phyloP scores from a whole-genome alignment of 2,113 vertebrate species.

The Chlamydotis undulata region DNA sequence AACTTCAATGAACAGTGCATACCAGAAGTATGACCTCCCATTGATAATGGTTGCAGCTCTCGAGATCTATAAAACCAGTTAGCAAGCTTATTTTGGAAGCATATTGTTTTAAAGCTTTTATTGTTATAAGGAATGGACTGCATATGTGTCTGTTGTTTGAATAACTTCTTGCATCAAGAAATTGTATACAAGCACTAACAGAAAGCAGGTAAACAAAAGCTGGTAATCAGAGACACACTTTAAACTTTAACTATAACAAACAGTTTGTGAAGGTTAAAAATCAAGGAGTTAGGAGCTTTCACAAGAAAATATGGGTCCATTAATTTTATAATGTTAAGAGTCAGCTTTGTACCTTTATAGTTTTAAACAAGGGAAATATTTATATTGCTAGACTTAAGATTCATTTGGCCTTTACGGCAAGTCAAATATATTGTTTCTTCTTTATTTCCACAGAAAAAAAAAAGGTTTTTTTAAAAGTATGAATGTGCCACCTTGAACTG shows the following conservation, averaged over 20 bases:
- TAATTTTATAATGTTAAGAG: neutral
- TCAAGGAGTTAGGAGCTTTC: neutral
- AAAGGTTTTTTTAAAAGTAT: neutral
- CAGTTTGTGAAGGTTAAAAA: neutral
- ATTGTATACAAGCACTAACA: neutral
- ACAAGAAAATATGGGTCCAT: neutral
- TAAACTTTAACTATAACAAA: neutral
- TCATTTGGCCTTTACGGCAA: neutral
- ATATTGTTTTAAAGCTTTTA: neutral
- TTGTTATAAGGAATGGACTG: neutral
- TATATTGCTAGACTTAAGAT: neutral
- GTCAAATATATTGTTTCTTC: neutral
- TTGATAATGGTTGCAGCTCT: neutral
- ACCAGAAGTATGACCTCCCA: neutral
- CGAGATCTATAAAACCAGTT: neutral
- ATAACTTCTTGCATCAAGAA: neutral
- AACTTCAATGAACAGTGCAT: neutral
- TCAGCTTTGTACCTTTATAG: neutral
- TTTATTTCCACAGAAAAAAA: neutral
- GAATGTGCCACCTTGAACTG: neutral
- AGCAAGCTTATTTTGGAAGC: neutral
- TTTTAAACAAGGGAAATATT: neutral
- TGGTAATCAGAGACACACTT: neutral
- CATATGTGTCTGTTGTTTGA: neutral
- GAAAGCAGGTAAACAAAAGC: neutral